These are phyloP conservation scores for Puntigrus tetrazona DNA, from an alignment of 2,113 vertebrate species.

Conservation along the genomic window DNA sequence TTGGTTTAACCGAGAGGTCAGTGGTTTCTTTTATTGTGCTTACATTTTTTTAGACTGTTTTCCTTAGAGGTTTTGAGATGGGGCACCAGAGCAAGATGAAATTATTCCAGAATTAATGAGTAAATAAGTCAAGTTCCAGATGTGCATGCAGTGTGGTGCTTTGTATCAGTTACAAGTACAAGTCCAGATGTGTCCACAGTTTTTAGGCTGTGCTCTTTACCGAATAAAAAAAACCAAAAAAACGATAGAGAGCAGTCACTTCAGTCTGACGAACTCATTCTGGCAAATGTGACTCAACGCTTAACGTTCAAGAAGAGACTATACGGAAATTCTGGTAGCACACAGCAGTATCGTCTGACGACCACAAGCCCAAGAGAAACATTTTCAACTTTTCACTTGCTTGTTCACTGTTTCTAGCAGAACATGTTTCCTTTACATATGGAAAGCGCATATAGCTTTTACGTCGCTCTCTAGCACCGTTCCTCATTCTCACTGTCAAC, in stretches of 20 bases:
- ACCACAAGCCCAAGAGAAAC: slow-evolving; percentile 55
- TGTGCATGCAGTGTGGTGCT: slow-evolving; percentile 59
- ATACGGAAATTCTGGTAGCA: slow-evolving; percentile 56
- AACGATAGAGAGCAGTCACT: slow-evolving; percentile 35
- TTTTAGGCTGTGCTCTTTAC: slow-evolving; percentile 51
- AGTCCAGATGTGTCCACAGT: slow-evolving; percentile 58
- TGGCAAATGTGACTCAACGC: slow-evolving; percentile 58
- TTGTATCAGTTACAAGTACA: slow-evolving; percentile 60
- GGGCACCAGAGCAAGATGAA: slow-evolving; percentile 46
- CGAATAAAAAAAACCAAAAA: slow-evolving; percentile 29
- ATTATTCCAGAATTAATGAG: slow-evolving; percentile 61
- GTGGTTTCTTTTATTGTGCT: slow-evolving; percentile 1
- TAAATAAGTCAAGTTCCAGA: slow-evolving; percentile 67
- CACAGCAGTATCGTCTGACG: slow-evolving; percentile 49
- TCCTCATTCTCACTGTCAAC: slow-evolving; percentile 50
- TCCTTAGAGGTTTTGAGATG: slow-evolving; percentile 32
- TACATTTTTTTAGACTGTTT: slow-evolving; percentile 4
- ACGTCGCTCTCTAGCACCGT: slow-evolving; percentile 39
- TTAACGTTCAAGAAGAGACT: slow-evolving; percentile 40
- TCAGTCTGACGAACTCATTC: slow-evolving; percentile 47
- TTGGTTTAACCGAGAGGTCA: background rate
- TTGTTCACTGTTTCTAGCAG: slow-evolving; percentile 44
- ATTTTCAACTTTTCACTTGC: slow-evolving; percentile 54
- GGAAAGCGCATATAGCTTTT: slow-evolving; percentile 54
- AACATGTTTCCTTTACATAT: slow-evolving; percentile 55